Evolutionary conservation across 2,113 vertebrate species (phyloP).

Genomic region (Leiothrix lutea): DNA sequence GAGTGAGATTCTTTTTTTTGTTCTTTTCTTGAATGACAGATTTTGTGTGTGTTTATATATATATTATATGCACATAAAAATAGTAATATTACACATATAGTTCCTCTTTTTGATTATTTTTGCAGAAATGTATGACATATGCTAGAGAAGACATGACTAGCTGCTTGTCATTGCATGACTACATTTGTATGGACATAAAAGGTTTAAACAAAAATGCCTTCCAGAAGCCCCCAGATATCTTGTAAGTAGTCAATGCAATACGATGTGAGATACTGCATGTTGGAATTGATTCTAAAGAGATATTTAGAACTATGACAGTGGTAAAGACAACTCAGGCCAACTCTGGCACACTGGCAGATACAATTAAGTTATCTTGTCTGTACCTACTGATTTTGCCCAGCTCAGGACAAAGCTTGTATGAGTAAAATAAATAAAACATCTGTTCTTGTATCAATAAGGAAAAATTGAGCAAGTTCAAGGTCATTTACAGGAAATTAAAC

Average conservation of each 20-base stretch:
- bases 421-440: not conserved
- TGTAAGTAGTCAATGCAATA: not conserved
- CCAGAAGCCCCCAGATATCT: not conserved
- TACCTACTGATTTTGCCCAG: not conserved
- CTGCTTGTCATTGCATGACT: not conserved
- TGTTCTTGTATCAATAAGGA: not conserved
- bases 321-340: not conserved
- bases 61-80: not conserved
- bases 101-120: not conserved
- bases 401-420: not conserved
- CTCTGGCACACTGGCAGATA: not conserved
- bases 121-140: not conserved
- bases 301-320: not conserved
- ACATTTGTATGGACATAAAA: not conserved
- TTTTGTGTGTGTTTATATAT: not conserved
- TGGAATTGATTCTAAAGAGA: not conserved
- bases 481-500: not conserved
- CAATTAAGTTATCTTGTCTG: not conserved
- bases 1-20: not conserved
- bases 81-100: not conserved
- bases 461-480: not conserved
- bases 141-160: not conserved
- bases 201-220: not conserved
- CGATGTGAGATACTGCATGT: not conserved
- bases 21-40: not conserved